Percentiles rank a stretch among this genome's conserved stretches.
Evolutionary conservation across 2,797 vertebrate genomes (phyloP).

Genomic region (Danio kyathit): DNA sequence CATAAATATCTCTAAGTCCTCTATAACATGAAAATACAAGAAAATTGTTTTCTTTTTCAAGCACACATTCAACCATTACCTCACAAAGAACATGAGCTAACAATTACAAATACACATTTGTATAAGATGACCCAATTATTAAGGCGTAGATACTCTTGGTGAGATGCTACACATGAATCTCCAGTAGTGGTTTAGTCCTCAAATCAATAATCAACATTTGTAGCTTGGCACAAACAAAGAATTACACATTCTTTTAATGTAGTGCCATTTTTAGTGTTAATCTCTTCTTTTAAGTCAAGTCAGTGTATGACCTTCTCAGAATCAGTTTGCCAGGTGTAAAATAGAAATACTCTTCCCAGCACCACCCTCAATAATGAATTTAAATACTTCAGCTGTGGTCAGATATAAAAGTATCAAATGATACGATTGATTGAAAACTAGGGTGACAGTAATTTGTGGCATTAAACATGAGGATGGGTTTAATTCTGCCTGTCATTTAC

Average conservation of each 20-base stretch:
- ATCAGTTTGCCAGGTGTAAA: not conserved
- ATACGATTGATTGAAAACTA: not conserved
- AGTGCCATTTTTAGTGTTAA: conserved; percentile 32
- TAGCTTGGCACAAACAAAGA: conserved; percentile 42
- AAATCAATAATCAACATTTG: conserved; percentile 52
- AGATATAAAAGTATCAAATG: too few species aligned
- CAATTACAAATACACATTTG: conserved; percentile 69
- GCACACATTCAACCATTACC: conserved; percentile 63
- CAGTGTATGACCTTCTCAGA: conserved; percentile 4
- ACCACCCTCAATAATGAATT: not conserved
- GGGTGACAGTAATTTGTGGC: not conserved
- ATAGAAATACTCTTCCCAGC: not conserved
- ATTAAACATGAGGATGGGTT: not conserved
- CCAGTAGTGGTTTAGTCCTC: conserved; percentile 75
- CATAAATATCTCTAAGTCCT: conserved; percentile 53
- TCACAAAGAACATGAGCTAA: conserved; percentile 59
- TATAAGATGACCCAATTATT: conserved; percentile 78
- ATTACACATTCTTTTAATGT: conserved; percentile 18
- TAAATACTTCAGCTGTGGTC: conserved; percentile 15
- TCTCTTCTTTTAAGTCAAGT: conserved; percentile 12
- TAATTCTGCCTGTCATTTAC: conserved; percentile 20
- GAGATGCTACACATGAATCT: conserved; percentile 80
- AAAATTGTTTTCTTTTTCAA: conserved; percentile 65
- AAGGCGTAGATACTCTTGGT: conserved; percentile 82
- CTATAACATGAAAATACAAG: conserved; percentile 59